These are phyloP conservation scores for Sorex araneus DNA, from an alignment of 2,113 vertebrate species.

Conservation along the genomic window DNA sequence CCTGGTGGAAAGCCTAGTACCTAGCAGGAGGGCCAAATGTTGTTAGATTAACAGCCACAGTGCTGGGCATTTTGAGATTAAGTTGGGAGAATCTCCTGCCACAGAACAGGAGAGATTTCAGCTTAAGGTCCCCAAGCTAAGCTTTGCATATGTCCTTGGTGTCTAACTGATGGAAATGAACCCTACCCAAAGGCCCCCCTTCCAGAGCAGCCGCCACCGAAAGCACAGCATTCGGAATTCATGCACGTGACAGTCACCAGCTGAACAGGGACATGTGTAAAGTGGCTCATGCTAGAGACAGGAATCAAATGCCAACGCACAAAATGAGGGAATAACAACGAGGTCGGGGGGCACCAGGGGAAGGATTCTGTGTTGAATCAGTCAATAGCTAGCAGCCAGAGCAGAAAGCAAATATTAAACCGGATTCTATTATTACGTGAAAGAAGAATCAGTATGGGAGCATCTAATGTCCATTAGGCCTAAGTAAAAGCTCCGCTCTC, in stretches of 20 bases:
- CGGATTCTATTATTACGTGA: conserved; percentile 76
- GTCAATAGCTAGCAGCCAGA: conserved; percentile 41
- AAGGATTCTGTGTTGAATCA: conserved; percentile 82
- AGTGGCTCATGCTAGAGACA: conserved; percentile 75
- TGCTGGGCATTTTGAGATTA: conserved; percentile 19
- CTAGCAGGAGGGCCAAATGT: not conserved
- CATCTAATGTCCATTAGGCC: conserved; percentile 72
- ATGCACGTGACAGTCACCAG: conserved; percentile 71
- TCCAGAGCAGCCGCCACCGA: not conserved
- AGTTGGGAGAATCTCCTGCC: conserved; percentile 1
- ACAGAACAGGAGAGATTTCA: conserved; percentile 23
- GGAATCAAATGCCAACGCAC: conserved; percentile 82
- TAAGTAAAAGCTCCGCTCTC: conserved; percentile 32
- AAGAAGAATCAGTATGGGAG: conserved; percentile 78
- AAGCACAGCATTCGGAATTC: conserved; percentile 73
- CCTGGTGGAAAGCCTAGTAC: not conserved
- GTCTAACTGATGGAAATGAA: conserved; percentile 37
- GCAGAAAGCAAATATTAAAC: conserved; percentile 82
- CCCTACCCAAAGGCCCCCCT: not conserved
- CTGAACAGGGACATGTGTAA: conserved; percentile 82
- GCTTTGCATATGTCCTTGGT: not conserved
- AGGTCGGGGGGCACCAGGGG: conserved; percentile 77
- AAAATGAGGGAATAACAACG: conserved; percentile 82
- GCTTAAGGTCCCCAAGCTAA: not conserved
- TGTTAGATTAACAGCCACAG: not conserved